Conservation (phyloP, 1,140 invertebrate species). For the Popillia japonica region DNA sequence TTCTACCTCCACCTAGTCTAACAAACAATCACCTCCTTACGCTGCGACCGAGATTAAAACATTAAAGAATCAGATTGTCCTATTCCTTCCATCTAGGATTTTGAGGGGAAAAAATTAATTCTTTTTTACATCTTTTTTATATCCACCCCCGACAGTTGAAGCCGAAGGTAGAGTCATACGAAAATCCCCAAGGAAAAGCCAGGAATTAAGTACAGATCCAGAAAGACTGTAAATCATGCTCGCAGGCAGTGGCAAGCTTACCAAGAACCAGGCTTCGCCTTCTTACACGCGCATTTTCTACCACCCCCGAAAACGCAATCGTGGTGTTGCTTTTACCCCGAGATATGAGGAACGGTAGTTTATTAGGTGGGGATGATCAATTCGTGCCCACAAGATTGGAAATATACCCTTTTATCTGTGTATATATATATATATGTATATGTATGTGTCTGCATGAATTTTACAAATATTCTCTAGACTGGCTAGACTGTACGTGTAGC, state of each 20-base stretch:
- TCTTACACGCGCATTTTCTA: not conserved
- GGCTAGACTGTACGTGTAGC: too few species aligned
- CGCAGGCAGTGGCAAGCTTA: constrained; percentile 45
- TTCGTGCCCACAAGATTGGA: constrained; percentile 44
- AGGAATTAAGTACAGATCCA: constrained; percentile 50
- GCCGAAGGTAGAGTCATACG: constrained; percentile 20
- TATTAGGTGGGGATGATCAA: constrained; percentile 48
- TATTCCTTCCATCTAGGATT: not conserved
- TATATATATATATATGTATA: too few species aligned
- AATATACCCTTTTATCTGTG: constrained; percentile 31
- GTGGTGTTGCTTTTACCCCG: not conserved
- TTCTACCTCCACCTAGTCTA: not conserved
- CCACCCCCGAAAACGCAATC: constrained; percentile 21
- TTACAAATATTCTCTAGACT: too few species aligned
- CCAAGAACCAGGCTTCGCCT: constrained; percentile 33
- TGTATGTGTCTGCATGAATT: too few species aligned
- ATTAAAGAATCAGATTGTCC: not conserved
- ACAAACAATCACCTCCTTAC: not conserved
- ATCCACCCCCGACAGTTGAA: not conserved
- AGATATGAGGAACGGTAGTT: constrained; percentile 38
- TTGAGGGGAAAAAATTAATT: constrained; percentile 24
- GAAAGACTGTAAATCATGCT: constrained; percentile 49
- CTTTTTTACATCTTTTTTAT: constrained; percentile 28
- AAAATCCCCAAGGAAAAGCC: constrained; percentile 45
- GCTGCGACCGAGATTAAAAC: not conserved